Conservation (phyloP, 1,140 invertebrate genomes). For the Physella acuta region DNA sequence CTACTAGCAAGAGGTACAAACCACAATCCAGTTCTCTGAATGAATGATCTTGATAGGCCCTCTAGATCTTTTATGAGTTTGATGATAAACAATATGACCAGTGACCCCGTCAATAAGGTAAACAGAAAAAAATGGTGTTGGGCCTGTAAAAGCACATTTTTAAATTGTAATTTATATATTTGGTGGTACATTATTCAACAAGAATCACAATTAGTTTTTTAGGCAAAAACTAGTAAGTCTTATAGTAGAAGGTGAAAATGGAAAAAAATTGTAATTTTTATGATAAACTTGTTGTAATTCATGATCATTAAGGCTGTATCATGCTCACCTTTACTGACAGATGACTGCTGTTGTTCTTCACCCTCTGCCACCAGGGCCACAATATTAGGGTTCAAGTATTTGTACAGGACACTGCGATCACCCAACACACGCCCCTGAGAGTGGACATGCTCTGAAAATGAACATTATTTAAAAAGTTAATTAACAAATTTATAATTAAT, state of each 20-base stretch:
- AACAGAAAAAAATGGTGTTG: conserved; percentile 71
- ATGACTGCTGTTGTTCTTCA: conserved; percentile 64
- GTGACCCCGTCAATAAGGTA: conserved; percentile 90
- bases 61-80: conserved; percentile 74
- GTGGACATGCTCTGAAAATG: conserved; percentile 79
- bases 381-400: conserved; percentile 97
- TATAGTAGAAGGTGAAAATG: too few species aligned
- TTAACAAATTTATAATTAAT: too few species aligned
- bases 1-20: conserved; percentile 49
- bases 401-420: conserved; percentile 95
- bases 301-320: too few species aligned
- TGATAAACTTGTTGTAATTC: too few species aligned
- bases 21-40: conserved; percentile 94
- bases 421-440: conserved; percentile 92
- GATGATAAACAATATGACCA: conserved; percentile 67
- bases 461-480: too few species aligned
- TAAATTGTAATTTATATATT: too few species aligned
- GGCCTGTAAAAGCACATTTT: conserved; percentile 29
- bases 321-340: conserved; percentile 40
- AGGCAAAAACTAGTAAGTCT: too few species aligned
- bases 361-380: conserved; percentile 82
- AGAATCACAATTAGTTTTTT: too few species aligned
- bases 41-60: conserved; percentile 88
- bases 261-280: too few species aligned
- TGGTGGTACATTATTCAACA: too few species aligned